A percentile compares a stretch with the other conserved stretches of the same genome.
These are phyloP conservation scores for Drosophila burlai DNA, from an alignment of 1,140 invertebrate genomes.

Conservation along the genomic window DNA sequence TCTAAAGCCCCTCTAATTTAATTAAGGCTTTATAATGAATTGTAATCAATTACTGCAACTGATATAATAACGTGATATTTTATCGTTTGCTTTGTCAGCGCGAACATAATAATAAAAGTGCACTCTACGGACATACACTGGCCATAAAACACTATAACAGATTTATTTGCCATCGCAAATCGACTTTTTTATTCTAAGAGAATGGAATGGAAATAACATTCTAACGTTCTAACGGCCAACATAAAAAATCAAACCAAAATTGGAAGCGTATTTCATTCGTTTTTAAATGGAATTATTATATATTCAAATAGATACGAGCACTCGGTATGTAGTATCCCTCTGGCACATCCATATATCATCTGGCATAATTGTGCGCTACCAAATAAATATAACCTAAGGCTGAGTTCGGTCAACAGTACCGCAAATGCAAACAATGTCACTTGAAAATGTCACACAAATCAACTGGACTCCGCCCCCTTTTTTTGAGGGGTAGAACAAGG, in stretches of 20 bases:
- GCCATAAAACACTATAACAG: conserved; percentile 14
- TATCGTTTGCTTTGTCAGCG: neutral
- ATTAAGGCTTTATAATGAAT: neutral
- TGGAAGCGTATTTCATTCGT: conserved; percentile 39
- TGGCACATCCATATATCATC: conserved; percentile 45
- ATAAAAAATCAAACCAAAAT: conserved; percentile 28
- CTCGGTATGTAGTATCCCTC: neutral
- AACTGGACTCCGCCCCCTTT: conserved; percentile 17
- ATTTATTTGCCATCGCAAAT: conserved; percentile 6
- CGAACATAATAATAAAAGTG: conserved; percentile 8
- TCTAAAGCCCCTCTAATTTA: neutral
- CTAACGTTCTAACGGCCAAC: conserved; percentile 36
- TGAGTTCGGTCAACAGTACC: conserved; percentile 49
- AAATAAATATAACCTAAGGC: conserved; percentile 57
- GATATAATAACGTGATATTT: neutral
- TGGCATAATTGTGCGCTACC: conserved; percentile 29
- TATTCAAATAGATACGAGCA: conserved; percentile 27
- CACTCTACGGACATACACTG: conserved; percentile 3
- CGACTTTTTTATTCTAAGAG: conserved; percentile 12
- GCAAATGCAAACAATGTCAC: conserved; percentile 67
- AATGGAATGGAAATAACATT: conserved; percentile 31
- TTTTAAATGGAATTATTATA: conserved; percentile 42
- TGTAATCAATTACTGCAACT: neutral
- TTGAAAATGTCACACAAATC: conserved; percentile 70
- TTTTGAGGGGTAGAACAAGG: neutral